Conservation (phyloP, 1,140 invertebrate genomes). For the Achroia grisella region DNA sequence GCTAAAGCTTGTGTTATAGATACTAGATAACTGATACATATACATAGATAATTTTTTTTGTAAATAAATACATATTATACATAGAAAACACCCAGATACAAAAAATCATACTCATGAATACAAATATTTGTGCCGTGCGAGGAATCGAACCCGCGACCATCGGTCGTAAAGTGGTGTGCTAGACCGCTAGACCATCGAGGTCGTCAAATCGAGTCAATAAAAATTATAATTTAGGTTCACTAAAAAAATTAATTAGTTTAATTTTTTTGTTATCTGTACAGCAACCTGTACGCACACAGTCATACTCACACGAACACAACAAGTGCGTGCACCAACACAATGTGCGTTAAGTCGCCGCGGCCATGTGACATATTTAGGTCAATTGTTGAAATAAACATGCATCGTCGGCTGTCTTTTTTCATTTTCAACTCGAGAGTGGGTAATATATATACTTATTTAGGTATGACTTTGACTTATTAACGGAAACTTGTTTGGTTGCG, state of each 20-base stretch:
- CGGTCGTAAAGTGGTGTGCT: too few relatives aligned
- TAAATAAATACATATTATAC: too few relatives aligned
- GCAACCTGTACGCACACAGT: constrained; percentile 25
- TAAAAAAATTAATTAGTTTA: constrained; percentile 5
- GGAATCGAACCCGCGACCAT: too few relatives aligned
- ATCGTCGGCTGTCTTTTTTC: constrained; percentile 25
- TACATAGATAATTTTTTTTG: too few relatives aligned
- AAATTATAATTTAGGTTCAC: too few relatives aligned
- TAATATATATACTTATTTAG: constrained; percentile 12
- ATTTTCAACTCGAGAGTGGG: constrained; percentile 19
- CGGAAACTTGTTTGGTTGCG: constrained; percentile 4
- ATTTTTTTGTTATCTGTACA: neutral
- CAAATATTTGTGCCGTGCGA: too few relatives aligned
- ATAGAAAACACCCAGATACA: too few relatives aligned
- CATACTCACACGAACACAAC: constrained; percentile 6
- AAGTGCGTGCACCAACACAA: neutral
- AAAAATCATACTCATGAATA: too few relatives aligned
- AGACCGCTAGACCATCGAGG: too few relatives aligned
- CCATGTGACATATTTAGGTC: constrained; percentile 58
- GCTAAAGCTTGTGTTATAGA: too few relatives aligned
- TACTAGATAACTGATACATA: too few relatives aligned
- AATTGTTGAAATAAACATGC: constrained; percentile 51
- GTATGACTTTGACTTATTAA: constrained; percentile 12
- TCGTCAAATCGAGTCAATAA: too few relatives aligned
- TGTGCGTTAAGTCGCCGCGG: constrained; percentile 39